Conservation (phyloP, 2,797 vertebrate genomes). For the Mus caroli region DNA sequence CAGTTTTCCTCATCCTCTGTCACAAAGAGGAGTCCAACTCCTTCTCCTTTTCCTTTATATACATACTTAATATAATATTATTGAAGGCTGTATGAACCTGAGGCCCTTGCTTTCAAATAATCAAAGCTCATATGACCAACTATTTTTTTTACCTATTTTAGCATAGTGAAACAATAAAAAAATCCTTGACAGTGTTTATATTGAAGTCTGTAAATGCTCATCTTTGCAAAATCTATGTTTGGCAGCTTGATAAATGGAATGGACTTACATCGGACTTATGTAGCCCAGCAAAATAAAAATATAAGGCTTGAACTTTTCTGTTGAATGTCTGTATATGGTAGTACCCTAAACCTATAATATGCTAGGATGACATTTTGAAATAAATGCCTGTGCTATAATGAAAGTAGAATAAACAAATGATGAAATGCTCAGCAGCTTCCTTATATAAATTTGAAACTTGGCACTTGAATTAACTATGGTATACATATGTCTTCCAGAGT, state of each 20-base stretch:
- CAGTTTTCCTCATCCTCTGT: constrained; percentile 71
- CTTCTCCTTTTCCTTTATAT: constrained; percentile 6
- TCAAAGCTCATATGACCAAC: background rate
- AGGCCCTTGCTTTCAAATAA: constrained; percentile 53
- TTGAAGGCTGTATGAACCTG: constrained; percentile 15
- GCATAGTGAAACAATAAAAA: constrained; percentile 31
- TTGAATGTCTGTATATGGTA: background rate
- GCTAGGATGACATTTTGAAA: background rate
- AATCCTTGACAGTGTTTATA: background rate
- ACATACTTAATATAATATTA: constrained; percentile 40
- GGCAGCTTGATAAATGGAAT: background rate
- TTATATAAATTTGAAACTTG: constrained; percentile 17
- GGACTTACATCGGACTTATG: background rate
- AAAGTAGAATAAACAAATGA: background rate
- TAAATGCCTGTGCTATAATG: background rate
- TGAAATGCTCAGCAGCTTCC: background rate
- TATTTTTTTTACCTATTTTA: constrained; percentile 30
- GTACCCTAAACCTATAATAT: background rate
- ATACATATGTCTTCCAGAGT: background rate
- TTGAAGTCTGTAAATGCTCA: constrained; percentile 26
- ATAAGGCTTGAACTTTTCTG: background rate
- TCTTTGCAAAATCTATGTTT: constrained; percentile 43
- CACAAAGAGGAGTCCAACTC: constrained; percentile 29
- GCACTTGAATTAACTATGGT: background rate
- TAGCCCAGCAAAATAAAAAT: background rate